Conservation (phyloP, 2,113 vertebrate genomes). For the Coptodon bakossiorum region DNA sequence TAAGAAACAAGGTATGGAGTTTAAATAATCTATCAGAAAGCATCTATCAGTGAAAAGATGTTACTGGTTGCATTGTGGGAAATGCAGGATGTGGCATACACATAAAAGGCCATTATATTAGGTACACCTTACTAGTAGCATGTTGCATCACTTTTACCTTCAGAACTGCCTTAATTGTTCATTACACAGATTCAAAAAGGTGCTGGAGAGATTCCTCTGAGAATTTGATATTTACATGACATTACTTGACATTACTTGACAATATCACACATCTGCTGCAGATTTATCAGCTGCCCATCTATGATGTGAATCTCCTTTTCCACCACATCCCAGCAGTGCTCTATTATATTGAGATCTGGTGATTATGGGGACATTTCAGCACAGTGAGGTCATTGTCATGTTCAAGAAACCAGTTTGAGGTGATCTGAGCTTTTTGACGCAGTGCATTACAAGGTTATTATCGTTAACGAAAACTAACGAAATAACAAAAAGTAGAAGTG, state of each 20-base stretch:
- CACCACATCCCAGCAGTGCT: not conserved
- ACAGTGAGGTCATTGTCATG: not conserved
- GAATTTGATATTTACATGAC: fast-evolving
- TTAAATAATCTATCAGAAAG: not conserved
- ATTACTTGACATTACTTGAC: not conserved
- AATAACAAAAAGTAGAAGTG: no score
- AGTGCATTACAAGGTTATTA: not conserved
- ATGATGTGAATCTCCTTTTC: fast-evolving
- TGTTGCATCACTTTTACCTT: not conserved
- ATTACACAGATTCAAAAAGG: not conserved
- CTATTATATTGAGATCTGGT: not conserved
- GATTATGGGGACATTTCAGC: not conserved
- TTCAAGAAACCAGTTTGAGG: not conserved
- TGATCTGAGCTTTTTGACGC: not conserved
- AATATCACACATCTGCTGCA: not conserved
- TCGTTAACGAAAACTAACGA: no score
- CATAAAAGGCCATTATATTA: not conserved
- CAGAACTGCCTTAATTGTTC: not conserved
- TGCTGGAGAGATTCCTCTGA: not conserved
- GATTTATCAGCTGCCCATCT: not conserved
- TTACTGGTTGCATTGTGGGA: not conserved
- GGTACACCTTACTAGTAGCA: not conserved
- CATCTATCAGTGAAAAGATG: not conserved
- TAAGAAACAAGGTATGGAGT: not conserved
- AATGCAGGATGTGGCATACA: not conserved